Evolutionary conservation across 2,888 invertebrate species (phyloP), one percentile per base, ranked within the genome.

Genomic region (Quadriops clusia): DNA sequence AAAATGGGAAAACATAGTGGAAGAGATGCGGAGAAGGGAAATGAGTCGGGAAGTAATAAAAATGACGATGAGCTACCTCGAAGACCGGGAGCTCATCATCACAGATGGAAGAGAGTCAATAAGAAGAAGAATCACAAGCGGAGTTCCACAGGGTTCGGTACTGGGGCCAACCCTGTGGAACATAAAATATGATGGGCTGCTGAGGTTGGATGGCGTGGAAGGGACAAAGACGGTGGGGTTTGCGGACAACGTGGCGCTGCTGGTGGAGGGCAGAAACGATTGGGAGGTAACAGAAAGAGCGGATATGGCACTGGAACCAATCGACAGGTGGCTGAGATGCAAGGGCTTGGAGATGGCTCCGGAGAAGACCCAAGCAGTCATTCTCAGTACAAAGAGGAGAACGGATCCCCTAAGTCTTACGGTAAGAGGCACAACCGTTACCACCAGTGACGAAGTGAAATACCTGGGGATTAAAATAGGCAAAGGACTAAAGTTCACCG

Each of bases 61-160:
- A 3, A 17, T 40, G 4, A 28, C 44, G 6, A 29, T 27, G 15
- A 18, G 28, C n/a, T 32, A 30, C 17, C 30, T 39, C 28, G 25
- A 33, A 15, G 27, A 20, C 1, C 21, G 40, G 16, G 28, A 13
- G 10, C 23, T 45, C 5, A n/a, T 32, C 2, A 11, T 34, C 4
- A 37, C 30, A n/a, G 30, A 31, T 9, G 32, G 32, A 11, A 30
- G 14, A 9, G n/a, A n/a, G n/a, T n/a, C n/a, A n/a, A n/a, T n/a
- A n/a, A 24, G 7, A 3, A 13, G 8, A 3, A 11, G 8, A 1
- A 24, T 35, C 3, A 39, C 21, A 11, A 30, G 33, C 10, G 38
- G 41, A 7, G 34, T 40, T 12, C 37, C 36, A 5, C 40, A 39
- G 23, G 36, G 38, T 7, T 39, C 40, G 5, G 30, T 38, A 5